These are phyloP conservation scores for Cydia fagiglandana DNA, from an alignment of 1,140 invertebrate species.

Conservation along the genomic window DNA sequence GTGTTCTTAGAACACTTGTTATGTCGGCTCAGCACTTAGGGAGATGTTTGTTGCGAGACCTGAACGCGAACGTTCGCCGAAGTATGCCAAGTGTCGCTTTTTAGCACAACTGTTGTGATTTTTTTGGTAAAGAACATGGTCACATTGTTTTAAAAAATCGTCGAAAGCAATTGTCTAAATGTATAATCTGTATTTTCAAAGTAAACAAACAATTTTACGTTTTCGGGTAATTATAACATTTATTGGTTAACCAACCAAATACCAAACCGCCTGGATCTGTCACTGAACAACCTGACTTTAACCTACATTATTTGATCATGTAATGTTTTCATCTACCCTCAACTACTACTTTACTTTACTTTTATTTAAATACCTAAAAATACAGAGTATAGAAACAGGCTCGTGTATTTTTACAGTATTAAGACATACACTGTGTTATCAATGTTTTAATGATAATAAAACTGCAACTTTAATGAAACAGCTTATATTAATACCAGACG, in stretches of 20 bases:
- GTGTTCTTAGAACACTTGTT: background rate
- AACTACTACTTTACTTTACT: too few species aligned
- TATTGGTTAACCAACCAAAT: too few species aligned
- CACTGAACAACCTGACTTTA: too few species aligned
- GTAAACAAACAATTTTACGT: too few species aligned
- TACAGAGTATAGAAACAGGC: too few species aligned
- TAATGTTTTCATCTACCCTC: too few species aligned
- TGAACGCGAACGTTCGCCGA: background rate
- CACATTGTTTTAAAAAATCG: background rate
- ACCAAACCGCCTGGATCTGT: too few species aligned
- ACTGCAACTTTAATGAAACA: background rate
- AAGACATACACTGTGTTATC: background rate
- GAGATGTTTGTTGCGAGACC: constrained; percentile 1
- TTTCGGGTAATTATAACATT: too few species aligned
- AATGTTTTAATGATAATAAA: background rate
- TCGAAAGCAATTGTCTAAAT: background rate
- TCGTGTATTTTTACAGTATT: too few species aligned
- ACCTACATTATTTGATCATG: too few species aligned
- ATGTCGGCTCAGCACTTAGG: constrained; percentile 8
- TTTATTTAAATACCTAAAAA: too few species aligned
- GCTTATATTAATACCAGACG: background rate
- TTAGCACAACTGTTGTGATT: background rate
- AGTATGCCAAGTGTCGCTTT: constrained; percentile 3
- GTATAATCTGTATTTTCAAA: too few species aligned
- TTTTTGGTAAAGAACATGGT: background rate